A percentile compares a stretch with the other conserved stretches of the same genome.
Evolutionary conservation across 1,140 invertebrate species (phyloP).

Genomic region (Maniola jurtina): DNA sequence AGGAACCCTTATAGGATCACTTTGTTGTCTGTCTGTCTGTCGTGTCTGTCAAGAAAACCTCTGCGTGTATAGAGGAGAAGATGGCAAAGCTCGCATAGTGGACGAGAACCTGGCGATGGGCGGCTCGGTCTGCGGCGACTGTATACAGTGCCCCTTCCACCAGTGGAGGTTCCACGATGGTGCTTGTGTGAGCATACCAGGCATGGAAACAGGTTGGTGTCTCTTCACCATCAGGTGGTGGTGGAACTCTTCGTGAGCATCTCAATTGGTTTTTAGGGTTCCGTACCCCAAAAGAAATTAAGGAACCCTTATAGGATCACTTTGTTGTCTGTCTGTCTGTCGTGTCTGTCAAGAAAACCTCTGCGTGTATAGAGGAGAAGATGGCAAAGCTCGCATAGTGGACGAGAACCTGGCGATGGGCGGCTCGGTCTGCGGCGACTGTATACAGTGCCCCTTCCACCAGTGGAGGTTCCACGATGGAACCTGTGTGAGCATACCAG

Average conservation of each 20-base stretch:
- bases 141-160: constrained; percentile 94
- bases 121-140: constrained; percentile 86
- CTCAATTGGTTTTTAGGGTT: too few relatives aligned
- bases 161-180: constrained; percentile 90
- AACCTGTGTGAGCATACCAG: constrained; percentile 84
- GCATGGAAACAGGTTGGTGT: constrained; percentile 51
- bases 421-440: constrained; percentile 86
- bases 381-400: constrained; percentile 81
- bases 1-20: too few relatives aligned
- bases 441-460: constrained; percentile 94
- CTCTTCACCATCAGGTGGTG: too few relatives aligned
- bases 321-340: too few relatives aligned
- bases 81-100: constrained; percentile 81
- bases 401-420: constrained; percentile 91
- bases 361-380: constrained; percentile 84
- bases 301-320: too few relatives aligned
- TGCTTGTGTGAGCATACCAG: constrained; percentile 84
- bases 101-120: constrained; percentile 91
- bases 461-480: constrained; percentile 90
- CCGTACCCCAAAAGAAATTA: too few relatives aligned
- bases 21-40: too few relatives aligned
- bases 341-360: too few relatives aligned
- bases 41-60: too few relatives aligned
- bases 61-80: constrained; percentile 84
- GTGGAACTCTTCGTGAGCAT: too few relatives aligned